Evolutionary conservation across 1,140 invertebrate genomes (phyloP).

Genomic region (Orchesella cincta): DNA sequence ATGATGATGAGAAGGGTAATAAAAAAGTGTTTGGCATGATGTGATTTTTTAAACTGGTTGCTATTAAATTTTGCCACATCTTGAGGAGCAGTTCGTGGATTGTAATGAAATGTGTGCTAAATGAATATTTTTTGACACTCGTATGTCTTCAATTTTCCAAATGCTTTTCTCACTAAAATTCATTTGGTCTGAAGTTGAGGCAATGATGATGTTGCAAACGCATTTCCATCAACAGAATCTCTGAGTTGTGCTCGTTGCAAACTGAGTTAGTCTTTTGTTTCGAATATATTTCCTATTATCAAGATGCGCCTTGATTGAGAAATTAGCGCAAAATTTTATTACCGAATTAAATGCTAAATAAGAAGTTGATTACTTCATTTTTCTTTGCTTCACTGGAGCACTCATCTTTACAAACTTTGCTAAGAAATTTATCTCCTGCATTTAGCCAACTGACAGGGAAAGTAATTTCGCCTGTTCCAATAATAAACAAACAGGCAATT

Average conservation of each 20-base stretch:
- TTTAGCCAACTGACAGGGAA: background rate
- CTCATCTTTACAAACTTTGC: background rate
- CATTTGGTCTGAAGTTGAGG: background rate
- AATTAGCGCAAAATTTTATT: no score
- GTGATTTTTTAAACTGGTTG: no score
- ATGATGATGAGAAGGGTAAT: background rate
- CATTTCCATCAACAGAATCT: no score
- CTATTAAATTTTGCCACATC: no score
- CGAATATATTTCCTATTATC: no score
- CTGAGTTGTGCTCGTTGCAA: no score
- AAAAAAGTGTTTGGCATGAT: background rate
- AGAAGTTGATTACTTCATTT: no score
- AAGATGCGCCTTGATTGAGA: no score
- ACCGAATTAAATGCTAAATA: no score
- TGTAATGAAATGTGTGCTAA: background rate
- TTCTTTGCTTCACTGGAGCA: no score
- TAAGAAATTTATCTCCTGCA: background rate
- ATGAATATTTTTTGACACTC: constrained; percentile 17
- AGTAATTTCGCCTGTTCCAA: background rate
- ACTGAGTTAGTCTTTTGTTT: no score
- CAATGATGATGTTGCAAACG: background rate
- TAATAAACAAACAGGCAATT: background rate
- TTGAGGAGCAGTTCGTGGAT: no score
- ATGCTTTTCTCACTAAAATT: background rate
- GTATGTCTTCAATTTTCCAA: background rate